Base-by-base conservation (phyloP, 2,888 invertebrate genomes). In the Hirtodrosophila duncani region DNA sequence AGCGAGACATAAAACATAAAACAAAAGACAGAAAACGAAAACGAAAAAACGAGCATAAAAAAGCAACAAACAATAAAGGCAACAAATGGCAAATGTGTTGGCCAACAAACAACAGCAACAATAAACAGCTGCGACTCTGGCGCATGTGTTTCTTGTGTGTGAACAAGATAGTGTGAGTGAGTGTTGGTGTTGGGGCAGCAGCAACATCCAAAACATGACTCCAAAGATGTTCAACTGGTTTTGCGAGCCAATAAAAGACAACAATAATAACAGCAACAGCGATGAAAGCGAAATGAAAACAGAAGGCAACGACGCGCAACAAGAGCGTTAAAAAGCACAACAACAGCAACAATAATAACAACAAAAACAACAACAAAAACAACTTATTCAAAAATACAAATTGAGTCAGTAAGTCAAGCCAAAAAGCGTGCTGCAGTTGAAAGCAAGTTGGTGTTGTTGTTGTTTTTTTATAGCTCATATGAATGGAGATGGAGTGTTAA, bases 221-320 rank as follows among this genome's bases (percentile, higher is more conserved):
- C 37, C 45, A 72, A 66, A 72, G 70, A 78, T 53, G 64, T 57
- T 78, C 64, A 72, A 80, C 74, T 78, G 69, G 69, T 72, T 77
- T 57, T 60, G 72, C 45, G 45, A 46, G 53, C 60, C 67, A 68
- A 77, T 77, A 75, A 63, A 67, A 64, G 49, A 45, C 45, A 59
- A 36, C 46, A 75, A 42, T 57, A 71, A 41, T 7, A 38, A 44
- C 9, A 52, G 21, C 39, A 39, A 24, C 31, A 46, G 8, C 29
- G 18, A 45, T 57, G 46, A 55, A 62, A 44, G n/a, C 57, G 48
- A 44, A 46, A 24, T 39, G 53, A 63, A 60, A 66, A 63, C 63
- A 66, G 72, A 69, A 80, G 69, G 58, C 60, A 78, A 44, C 66
- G 55, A 36, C 30, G 57, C 72, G 51, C 50, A 66, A 66, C 74